Conservation (phyloP, 53 echinoderm and acorn worm species). For the Luidia sarsii region DNA sequence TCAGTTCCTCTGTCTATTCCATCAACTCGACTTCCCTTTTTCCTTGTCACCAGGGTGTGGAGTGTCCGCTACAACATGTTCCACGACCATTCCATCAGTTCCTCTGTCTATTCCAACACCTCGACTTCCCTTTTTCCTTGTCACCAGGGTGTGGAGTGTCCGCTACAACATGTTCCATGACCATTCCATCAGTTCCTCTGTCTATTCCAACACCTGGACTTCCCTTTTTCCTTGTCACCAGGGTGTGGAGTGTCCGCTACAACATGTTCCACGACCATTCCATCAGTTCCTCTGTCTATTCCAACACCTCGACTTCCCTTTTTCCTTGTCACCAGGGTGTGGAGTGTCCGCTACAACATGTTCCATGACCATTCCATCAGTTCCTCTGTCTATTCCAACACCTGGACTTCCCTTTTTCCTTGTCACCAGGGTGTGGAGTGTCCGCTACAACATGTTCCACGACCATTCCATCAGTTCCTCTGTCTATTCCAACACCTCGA, state of each 20-base stretch:
- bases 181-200: too few species aligned
- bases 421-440: constrained; percentile 99
- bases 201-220: too few species aligned
- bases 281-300: too few species aligned
- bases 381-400: too few species aligned
- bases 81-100: too few species aligned
- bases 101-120: too few species aligned
- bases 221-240: constrained; percentile 24
- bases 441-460: constrained; percentile 95
- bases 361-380: too few species aligned
- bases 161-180: constrained; percentile 98
- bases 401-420: not conserved
- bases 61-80: constrained; percentile 97
- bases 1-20: too few species aligned
- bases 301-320: too few species aligned
- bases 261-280: constrained; percentile 99
- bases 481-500: too few species aligned
- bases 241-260: constrained; percentile 99
- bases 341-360: constrained; percentile 98
- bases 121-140: not conserved
- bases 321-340: constrained; percentile 89
- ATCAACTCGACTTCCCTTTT: not conserved
- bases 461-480: too few species aligned
- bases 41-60: constrained; percentile 98
- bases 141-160: constrained; percentile 99